Evolutionary conservation across 2,888 invertebrate species (phyloP).

Genomic region (Oscheius myriophilus): DNA sequence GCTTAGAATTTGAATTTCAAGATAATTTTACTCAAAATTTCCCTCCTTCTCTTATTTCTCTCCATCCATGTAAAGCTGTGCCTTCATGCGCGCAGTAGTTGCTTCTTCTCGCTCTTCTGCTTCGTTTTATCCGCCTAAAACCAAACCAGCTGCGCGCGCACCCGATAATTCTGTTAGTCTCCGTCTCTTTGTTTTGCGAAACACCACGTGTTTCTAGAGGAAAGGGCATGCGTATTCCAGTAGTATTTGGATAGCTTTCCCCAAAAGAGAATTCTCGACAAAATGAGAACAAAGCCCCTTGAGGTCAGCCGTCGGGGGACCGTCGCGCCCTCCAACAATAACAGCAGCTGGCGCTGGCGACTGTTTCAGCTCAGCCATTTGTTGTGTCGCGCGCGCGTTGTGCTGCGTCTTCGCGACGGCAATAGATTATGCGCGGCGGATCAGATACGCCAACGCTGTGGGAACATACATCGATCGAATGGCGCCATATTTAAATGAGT

Average conservation of each 20-base stretch:
- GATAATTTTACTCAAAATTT: no score
- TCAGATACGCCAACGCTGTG: conserved; percentile 8
- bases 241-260: no score
- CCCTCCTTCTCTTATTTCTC: background rate
- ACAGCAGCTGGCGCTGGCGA: conserved; percentile 14
- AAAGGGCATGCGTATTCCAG: no score
- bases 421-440: conserved; percentile 14
- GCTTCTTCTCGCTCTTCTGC: background rate
- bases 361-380: conserved; percentile 12
- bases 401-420: conserved; percentile 12
- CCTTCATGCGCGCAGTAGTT: conserved; percentile 6
- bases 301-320: background rate
- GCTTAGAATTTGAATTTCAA: no score
- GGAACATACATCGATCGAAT: background rate
- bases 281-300: background rate
- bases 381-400: conserved; percentile 12
- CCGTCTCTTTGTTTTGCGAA: no score
- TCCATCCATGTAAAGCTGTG: background rate
- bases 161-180: no score
- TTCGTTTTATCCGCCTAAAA: no score
- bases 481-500: no score
- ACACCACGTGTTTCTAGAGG: no score
- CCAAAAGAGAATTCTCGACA: no score
- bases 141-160: no score
- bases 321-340: background rate